Evolutionary conservation across 2,113 vertebrate species (phyloP).

Genomic region (Pungitius pungitius): DNA sequence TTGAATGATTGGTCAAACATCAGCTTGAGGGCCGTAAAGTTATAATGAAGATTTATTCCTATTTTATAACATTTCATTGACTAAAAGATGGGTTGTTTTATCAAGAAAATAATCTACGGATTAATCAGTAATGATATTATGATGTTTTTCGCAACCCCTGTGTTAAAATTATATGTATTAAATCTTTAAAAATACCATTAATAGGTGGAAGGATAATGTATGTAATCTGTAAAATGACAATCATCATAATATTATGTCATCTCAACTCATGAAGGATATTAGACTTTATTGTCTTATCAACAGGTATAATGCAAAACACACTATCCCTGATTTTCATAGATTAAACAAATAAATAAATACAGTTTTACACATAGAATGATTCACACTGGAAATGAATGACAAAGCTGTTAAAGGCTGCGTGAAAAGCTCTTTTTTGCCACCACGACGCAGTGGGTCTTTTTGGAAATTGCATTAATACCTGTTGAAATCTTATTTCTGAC

Average conservation of each 20-base stretch:
- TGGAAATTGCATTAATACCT: constrained; percentile 20
- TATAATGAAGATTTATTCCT: not conserved
- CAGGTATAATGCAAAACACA: constrained; percentile 48
- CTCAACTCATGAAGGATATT: not conserved
- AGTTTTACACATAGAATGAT: constrained; percentile 6
- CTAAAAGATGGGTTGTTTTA: not conserved
- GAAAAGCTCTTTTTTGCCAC: constrained; percentile 7
- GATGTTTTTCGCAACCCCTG: not conserved
- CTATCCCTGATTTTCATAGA: not conserved
- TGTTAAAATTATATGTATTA: not conserved
- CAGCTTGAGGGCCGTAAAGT: not conserved
- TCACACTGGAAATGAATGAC: constrained; percentile 16
- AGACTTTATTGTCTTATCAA: constrained; percentile 34
- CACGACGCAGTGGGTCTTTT: not conserved
- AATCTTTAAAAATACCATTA: not conserved
- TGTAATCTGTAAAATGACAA: constrained; percentile 6
- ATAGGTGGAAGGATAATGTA: not conserved
- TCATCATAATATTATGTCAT: not conserved
- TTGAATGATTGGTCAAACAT: not conserved
- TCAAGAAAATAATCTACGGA: not conserved
- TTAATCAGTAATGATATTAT: not conserved
- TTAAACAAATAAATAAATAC: not conserved
- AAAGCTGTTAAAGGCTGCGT: constrained; percentile 10
- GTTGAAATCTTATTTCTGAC: not conserved
- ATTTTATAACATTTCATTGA: not conserved